A percentile compares a stretch with the other conserved stretches of the same genome.
Evolutionary conservation across 2,797 vertebrate genomes (phyloP).

Genomic region (Serranus cabrilla): DNA sequence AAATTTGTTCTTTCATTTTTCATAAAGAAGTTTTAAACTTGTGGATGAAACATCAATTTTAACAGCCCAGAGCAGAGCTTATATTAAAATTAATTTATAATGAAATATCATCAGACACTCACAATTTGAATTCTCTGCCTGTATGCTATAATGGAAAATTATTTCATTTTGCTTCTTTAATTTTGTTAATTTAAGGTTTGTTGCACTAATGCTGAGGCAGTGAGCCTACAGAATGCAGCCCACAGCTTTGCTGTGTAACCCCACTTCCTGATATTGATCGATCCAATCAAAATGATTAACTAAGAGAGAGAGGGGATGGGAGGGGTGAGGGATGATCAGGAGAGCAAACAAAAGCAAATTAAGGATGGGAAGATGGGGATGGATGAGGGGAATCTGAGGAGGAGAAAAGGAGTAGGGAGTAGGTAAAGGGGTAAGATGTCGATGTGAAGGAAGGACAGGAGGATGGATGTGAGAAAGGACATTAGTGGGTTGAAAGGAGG

Average conservation of each 20-base stretch:
- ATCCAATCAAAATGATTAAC: constrained; percentile 72
- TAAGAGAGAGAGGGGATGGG: constrained; percentile 13
- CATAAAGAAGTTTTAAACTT: not conserved
- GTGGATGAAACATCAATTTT: not conserved
- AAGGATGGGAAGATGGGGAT: constrained; percentile 35
- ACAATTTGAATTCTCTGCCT: not conserved
- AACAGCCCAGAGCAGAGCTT: not conserved
- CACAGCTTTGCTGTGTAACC: constrained; percentile 45
- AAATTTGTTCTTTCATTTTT: not conserved
- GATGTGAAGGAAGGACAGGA: not conserved
- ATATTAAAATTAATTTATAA: not conserved
- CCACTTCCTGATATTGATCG: constrained; percentile 62
- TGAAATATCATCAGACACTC: not conserved
- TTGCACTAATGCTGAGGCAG: constrained; percentile 57
- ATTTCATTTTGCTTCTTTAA: not conserved
- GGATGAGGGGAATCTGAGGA: constrained; percentile 33
- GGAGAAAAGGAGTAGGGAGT: constrained; percentile 14
- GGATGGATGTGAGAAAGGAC: not conserved
- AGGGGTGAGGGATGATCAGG: constrained; percentile 31
- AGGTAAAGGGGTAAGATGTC: constrained; percentile 13
- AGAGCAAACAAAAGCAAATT: constrained; percentile 58
- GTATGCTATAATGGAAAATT: not conserved
- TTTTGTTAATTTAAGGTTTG: constrained; percentile 15
- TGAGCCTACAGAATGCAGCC: constrained; percentile 27
- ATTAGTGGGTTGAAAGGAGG: not conserved